These are phyloP conservation scores for Autographa pulchrina DNA, from an alignment of 2,888 invertebrate species.

Conservation along the genomic window DNA sequence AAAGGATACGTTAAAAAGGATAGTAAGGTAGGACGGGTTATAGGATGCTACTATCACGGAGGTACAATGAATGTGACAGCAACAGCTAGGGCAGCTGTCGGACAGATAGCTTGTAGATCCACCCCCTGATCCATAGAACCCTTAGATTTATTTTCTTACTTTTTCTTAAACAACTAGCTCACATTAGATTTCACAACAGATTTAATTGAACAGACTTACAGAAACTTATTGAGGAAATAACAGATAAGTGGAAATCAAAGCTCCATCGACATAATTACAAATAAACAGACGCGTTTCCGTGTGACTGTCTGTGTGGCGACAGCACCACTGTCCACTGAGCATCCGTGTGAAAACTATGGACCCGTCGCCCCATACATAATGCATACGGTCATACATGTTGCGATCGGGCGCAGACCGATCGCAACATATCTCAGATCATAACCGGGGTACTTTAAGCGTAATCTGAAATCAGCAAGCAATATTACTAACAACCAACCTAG, in stretches of 20 bases:
- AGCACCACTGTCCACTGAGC: constrained; percentile 14
- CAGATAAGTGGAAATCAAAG: neutral
- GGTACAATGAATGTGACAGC: no score
- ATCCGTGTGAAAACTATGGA: constrained; percentile 45
- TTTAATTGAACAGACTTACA: neutral
- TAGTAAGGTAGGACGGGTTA: no score
- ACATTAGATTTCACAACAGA: neutral
- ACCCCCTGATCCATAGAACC: no score
- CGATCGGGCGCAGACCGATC: constrained; percentile 36
- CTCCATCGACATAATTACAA: neutral
- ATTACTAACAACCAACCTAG: neutral
- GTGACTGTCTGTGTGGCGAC: constrained; percentile 6
- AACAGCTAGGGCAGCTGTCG: no score
- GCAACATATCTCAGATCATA: constrained; percentile 35
- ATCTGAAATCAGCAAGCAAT: constrained; percentile 3
- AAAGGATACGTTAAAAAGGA: no score
- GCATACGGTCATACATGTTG: constrained; percentile 41
- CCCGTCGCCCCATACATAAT: constrained; percentile 45
- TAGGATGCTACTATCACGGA: no score
- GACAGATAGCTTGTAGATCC: no score
- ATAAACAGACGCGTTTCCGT: constrained; percentile 2
- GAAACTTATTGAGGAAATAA: neutral
- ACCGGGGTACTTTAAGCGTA: constrained; percentile 36
- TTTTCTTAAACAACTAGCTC: no score
- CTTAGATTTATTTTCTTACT: no score